Conservation (phyloP, 2,113 vertebrate species). For the Leptobrachium ailaonicum region DNA sequence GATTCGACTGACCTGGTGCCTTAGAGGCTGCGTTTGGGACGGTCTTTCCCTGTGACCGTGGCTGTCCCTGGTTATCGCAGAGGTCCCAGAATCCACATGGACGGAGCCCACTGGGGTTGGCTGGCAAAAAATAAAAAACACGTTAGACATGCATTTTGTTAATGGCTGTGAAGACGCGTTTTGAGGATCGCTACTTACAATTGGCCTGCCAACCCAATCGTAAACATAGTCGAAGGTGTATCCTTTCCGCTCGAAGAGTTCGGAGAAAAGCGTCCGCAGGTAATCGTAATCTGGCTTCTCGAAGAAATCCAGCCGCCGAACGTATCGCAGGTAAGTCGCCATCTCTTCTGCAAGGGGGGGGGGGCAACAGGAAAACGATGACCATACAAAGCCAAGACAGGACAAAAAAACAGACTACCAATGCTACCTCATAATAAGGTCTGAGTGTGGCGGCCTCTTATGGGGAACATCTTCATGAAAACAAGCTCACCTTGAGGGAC, state of each 20-base stretch:
- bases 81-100: conserved; percentile 90
- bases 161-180: too few relatives aligned
- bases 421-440: too few relatives aligned
- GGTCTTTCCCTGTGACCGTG: conserved; percentile 87
- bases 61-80: conserved; percentile 88
- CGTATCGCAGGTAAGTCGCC: conserved; percentile 96
- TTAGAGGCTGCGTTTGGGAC: conserved; percentile 84
- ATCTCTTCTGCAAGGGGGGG: conserved; percentile 87
- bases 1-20: conserved; percentile 82
- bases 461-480: too few relatives aligned
- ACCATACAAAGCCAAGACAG: too few relatives aligned
- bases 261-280: conserved; percentile 91
- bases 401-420: too few relatives aligned
- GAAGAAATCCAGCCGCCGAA: conserved; percentile 95
- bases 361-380: too few relatives aligned
- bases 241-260: conserved; percentile 95
- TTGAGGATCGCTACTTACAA: conserved; percentile 76
- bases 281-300: conserved; percentile 98
- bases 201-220: conserved; percentile 96
- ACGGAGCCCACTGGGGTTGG: conserved; percentile 94
- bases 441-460: too few relatives aligned
- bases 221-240: conserved; percentile 97
- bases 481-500: too few relatives aligned
- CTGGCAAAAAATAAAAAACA: conserved; percentile 65
- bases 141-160: neutral